Evolutionary conservation across 1,140 invertebrate species (phyloP).

Genomic region (Drosophila parvula): DNA sequence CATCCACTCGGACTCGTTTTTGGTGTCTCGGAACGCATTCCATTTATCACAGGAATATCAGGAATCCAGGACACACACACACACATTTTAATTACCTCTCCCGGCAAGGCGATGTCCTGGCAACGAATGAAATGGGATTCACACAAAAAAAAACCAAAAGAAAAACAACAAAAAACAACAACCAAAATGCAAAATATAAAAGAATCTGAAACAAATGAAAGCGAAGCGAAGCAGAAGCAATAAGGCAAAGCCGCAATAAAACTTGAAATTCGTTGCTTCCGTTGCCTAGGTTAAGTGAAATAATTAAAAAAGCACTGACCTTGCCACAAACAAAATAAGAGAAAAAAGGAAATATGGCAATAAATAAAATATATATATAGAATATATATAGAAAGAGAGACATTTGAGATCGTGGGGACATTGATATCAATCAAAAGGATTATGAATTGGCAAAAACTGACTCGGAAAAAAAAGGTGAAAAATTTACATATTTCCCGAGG

Average conservation of each 20-base stretch:
- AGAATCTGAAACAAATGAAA: constrained; percentile 29
- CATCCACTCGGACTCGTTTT: not conserved
- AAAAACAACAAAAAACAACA: not conserved
- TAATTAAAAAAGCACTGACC: constrained; percentile 61
- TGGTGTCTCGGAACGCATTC: not conserved
- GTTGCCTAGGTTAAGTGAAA: constrained; percentile 69
- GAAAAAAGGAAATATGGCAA: not conserved
- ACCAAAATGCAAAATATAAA: not conserved
- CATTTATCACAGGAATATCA: too few relatives aligned
- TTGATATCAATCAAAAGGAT: constrained; percentile 65
- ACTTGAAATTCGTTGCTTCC: constrained; percentile 35
- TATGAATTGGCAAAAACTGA: constrained; percentile 50
- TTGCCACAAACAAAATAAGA: constrained; percentile 1
- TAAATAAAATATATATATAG: not conserved
- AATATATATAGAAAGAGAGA: not conserved
- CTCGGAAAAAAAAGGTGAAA: constrained; percentile 25
- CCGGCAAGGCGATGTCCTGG: constrained; percentile 24
- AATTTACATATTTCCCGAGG: constrained; percentile 37
- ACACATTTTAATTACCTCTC: constrained; percentile 41
- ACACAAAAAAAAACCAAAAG: not conserved
- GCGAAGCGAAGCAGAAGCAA: constrained; percentile 29
- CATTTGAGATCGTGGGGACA: constrained; percentile 2
- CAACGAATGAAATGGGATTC: constrained; percentile 37
- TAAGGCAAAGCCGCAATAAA: constrained; percentile 51
- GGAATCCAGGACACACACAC: not conserved